A percentile compares a stretch with the other conserved stretches of the same genome.
Evolutionary conservation across 2,797 vertebrate genomes (phyloP).

Genomic region (Toxotes lorentzi): DNA sequence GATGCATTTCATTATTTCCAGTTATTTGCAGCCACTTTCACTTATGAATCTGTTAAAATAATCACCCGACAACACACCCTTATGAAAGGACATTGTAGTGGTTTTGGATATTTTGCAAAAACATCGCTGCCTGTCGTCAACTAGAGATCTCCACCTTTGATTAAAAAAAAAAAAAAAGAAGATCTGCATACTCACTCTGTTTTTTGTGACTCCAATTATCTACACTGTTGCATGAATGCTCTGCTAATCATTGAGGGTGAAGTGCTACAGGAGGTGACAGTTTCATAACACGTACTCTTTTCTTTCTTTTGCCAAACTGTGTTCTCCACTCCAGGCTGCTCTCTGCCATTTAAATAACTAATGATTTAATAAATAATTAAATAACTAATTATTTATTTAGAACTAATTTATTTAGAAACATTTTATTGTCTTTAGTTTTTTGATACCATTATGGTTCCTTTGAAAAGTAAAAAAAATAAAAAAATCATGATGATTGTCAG

Average conservation of each 20-base stretch:
- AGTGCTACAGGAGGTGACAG: constrained; percentile 4
- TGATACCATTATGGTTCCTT: background rate
- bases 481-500: no score
- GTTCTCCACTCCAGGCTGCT: background rate
- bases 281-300: constrained; percentile 13
- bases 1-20: background rate
- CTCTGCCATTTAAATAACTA: background rate
- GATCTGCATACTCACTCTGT: background rate
- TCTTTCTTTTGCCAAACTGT: constrained; percentile 5
- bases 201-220: background rate
- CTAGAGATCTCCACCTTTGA: background rate
- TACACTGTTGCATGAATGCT: background rate
- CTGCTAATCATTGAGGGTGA: constrained; percentile 27
- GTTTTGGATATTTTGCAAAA: no score
- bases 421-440: background rate
- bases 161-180: background rate
- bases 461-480: background rate
- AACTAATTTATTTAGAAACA: no score
- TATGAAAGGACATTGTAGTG: background rate
- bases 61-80: background rate
- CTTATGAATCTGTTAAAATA: constrained; percentile 1
- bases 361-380: no score
- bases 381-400: no score
- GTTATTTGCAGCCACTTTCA: background rate
- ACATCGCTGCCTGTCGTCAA: background rate